Base-by-base conservation (phyloP, 2,888 invertebrate genomes). In the Cerceris ruficornis region DNA sequence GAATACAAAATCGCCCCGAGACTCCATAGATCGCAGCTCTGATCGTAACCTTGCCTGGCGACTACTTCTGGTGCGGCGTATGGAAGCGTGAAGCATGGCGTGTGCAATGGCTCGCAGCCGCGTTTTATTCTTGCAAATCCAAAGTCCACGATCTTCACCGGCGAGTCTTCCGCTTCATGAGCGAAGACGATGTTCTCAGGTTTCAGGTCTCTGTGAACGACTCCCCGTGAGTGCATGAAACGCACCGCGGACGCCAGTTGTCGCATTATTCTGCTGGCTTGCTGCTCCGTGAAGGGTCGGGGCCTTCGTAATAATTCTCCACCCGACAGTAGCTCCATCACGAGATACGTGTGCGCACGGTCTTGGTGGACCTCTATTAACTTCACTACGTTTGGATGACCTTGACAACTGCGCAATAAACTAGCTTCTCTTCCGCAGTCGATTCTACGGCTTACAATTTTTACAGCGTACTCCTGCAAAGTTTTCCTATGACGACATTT, bases 61-160 rank as follows among this genome's bases (percentile, higher is more conserved):
- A 99, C 94, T 11, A 98, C 97, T 92, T 99, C 99, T 0, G 99
- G 99, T 0, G 99, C 98, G 0, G 98, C 99, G 93, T 99, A 99
- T 87, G 97, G 96, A 59, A 98, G 92, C 69, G 99, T 98, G 92
- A 97, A 99, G 91, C 99, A 98, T 0, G 99, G 98, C 0, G 98
- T 98, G 93, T 94, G 95, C 88, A 95, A 91, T 0, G 93, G 92
- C 86, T 94, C 94, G 69, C 94, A 93, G 75, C 94, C 93, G 58
- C 94, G 95, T 88, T 96, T 95, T 82, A 95, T 92, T n/a, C 97
- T 94, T 14, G 99, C 98, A 93, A 98, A 98, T 9, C 99, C 99
- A 92, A 99, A 99, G 93, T 99, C 99, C 0, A 99, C 97, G 54
- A 99, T 95, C 91, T 98, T 98, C 17, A 99, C 95, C 84, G 94